These are phyloP conservation scores for Uropsilus gracilis DNA, from an alignment of 2,113 vertebrate species.

Conservation along the genomic window DNA sequence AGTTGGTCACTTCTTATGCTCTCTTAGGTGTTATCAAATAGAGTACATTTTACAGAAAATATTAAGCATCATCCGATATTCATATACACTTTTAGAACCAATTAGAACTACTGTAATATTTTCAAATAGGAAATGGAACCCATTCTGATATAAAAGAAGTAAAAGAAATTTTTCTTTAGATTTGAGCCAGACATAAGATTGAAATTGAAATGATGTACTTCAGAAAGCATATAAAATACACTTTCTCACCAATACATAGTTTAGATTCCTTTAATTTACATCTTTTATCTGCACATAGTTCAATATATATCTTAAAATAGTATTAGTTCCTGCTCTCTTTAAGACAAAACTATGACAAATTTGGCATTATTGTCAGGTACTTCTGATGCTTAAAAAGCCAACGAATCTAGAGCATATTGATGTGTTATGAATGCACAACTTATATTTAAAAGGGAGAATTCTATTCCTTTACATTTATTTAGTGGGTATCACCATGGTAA, in stretches of 20 bases:
- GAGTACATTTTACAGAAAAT: constrained; percentile 53
- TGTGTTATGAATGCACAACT: constrained; percentile 68
- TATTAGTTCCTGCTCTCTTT: constrained; percentile 3
- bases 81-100: constrained; percentile 38
- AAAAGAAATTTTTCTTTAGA: constrained; percentile 46
- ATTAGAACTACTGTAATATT: constrained; percentile 51
- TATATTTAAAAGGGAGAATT: constrained; percentile 69
- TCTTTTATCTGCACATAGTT: not conserved
- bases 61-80: constrained; percentile 43
- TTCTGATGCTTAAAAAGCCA: constrained; percentile 58
- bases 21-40: not conserved
- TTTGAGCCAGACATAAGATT: not conserved
- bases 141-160: not conserved
- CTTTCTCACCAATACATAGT: not conserved
- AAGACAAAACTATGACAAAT: constrained; percentile 35
- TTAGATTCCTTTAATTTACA: constrained; percentile 35
- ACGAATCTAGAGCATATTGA: constrained; percentile 50
- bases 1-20: not conserved
- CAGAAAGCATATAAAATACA: not conserved
- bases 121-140: constrained; percentile 31
- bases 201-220: constrained; percentile 51
- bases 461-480: constrained; percentile 75
- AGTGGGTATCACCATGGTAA: constrained; percentile 70
- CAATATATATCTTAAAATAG: not conserved
- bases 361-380: constrained; percentile 39